Evolutionary conservation across 2,888 invertebrate species (phyloP).

Genomic region (Caprella mutica): DNA sequence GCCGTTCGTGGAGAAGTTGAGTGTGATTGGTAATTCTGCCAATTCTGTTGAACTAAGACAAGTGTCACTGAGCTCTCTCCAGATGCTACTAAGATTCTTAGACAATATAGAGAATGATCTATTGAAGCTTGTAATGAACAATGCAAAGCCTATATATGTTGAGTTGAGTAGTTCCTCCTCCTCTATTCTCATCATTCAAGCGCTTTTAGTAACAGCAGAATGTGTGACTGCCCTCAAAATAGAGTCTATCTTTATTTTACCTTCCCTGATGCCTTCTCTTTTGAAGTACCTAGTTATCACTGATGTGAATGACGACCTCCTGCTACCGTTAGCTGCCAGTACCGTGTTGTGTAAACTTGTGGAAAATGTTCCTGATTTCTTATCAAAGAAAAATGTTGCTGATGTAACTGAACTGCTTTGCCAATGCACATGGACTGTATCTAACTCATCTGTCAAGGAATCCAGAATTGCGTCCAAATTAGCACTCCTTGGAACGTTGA

Average conservation of each 20-base stretch:
- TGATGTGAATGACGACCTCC: conserved; percentile 3
- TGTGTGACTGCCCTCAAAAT: conserved; percentile 13
- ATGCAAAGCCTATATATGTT: not conserved
- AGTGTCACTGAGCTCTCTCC: not conserved
- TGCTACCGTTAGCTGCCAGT: conserved; percentile 15
- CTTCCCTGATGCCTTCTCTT: conserved; percentile 12
- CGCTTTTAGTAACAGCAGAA: conserved; percentile 19
- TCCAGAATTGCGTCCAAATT: no score
- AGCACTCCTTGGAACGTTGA: no score
- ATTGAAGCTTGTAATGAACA: not conserved
- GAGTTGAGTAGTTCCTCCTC: not conserved
- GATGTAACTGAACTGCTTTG: no score
- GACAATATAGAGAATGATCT: no score
- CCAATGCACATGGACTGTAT: no score
- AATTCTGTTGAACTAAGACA: not conserved
- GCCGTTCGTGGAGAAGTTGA: not conserved
- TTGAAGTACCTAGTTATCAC: not conserved
- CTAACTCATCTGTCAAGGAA: no score
- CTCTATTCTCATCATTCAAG: conserved; percentile 14
- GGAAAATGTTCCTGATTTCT: no score
- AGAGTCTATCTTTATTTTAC: conserved; percentile 4
- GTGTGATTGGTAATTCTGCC: not conserved
- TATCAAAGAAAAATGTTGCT: no score
- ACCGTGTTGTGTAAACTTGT: no score
- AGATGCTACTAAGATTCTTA: conserved; percentile 7